A percentile compares a stretch with the other conserved stretches of the same genome.
These are phyloP conservation scores for Trinectes maculatus DNA, from an alignment of 2,113 vertebrate genomes.

Conservation along the genomic window DNA sequence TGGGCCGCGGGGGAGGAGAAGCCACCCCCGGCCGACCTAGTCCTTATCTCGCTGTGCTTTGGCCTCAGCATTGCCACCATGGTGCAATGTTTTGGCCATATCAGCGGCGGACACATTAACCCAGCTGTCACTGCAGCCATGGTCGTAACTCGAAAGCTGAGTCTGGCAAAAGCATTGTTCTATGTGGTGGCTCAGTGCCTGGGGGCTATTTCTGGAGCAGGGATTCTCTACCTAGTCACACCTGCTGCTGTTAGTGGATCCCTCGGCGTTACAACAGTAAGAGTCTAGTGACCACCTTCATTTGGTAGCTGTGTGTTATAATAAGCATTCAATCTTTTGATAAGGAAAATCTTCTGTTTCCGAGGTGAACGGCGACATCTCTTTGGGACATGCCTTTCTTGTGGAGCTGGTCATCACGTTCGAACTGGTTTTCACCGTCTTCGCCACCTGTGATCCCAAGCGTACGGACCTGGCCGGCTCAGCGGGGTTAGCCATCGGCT, in stretches of 20 bases:
- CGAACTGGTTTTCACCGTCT: conserved; percentile 95
- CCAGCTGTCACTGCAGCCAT: conserved; percentile 93
- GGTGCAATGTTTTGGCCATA: conserved; percentile 96
- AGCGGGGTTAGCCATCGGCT: conserved; percentile 90
- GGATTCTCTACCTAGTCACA: conserved; percentile 91
- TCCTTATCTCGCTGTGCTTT: conserved; percentile 95
- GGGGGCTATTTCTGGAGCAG: conserved; percentile 89
- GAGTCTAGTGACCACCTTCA: conserved; percentile 17
- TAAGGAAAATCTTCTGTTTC: conserved; percentile 7
- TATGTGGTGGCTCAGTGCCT: conserved; percentile 93
- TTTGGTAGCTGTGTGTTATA: not conserved
- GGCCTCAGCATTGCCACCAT: conserved; percentile 97
- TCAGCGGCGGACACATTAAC: conserved; percentile 96
- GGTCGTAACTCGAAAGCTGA: conserved; percentile 93
- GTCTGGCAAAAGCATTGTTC: conserved; percentile 91
- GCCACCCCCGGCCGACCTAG: conserved; percentile 86
- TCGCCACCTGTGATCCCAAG: conserved; percentile 95
- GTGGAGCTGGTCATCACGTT: conserved; percentile 97
- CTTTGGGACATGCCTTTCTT: conserved; percentile 88
- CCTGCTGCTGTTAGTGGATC: conserved; percentile 84
- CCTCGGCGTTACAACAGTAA: conserved; percentile 91
- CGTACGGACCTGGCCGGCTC: conserved; percentile 91
- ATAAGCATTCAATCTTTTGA: not conserved
- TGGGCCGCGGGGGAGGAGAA: conserved; percentile 86
- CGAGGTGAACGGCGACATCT: conserved; percentile 88